phyloP scores from a whole-genome alignment of 2,888 invertebrate species.

The Pheosia tremula region DNA sequence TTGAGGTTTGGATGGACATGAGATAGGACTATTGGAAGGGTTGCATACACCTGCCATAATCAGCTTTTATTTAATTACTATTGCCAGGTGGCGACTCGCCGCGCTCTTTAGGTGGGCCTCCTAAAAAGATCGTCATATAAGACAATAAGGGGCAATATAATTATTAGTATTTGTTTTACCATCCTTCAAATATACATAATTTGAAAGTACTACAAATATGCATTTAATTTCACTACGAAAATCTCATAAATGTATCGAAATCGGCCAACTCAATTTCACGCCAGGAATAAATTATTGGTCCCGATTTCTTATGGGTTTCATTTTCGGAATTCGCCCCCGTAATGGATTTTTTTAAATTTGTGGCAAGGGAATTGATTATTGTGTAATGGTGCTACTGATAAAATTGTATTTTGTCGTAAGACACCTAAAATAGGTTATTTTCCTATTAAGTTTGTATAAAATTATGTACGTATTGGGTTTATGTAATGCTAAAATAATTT shows the following conservation, averaged over 20 bases:
- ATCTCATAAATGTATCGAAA: not conserved
- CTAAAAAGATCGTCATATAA: too few relatives aligned
- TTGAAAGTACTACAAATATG: not conserved
- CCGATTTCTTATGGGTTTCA: conserved; percentile 8
- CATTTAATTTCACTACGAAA: not conserved
- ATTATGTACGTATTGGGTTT: too few relatives aligned
- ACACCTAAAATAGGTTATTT: not conserved
- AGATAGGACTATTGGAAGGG: too few relatives aligned
- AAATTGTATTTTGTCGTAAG: not conserved
- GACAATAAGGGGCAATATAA: not conserved
- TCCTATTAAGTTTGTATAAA: not conserved
- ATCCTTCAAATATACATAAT: not conserved
- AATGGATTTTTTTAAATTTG: conserved; percentile 12
- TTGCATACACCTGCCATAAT: too few relatives aligned
- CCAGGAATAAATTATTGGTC: conserved; percentile 7
- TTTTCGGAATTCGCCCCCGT: conserved; percentile 6
- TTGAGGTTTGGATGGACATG: too few relatives aligned
- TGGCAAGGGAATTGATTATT: not conserved
- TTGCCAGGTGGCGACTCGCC: too few relatives aligned
- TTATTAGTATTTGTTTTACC: not conserved
- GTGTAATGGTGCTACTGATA: not conserved
- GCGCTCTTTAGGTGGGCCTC: too few relatives aligned
- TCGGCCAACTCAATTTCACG: conserved; percentile 6
- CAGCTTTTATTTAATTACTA: too few relatives aligned
- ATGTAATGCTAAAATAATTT: not conserved